A percentile compares a stretch with the other conserved stretches of the same genome.
Conservation (phyloP, 2,797 vertebrate genomes). For the Karalla daura region DNA sequence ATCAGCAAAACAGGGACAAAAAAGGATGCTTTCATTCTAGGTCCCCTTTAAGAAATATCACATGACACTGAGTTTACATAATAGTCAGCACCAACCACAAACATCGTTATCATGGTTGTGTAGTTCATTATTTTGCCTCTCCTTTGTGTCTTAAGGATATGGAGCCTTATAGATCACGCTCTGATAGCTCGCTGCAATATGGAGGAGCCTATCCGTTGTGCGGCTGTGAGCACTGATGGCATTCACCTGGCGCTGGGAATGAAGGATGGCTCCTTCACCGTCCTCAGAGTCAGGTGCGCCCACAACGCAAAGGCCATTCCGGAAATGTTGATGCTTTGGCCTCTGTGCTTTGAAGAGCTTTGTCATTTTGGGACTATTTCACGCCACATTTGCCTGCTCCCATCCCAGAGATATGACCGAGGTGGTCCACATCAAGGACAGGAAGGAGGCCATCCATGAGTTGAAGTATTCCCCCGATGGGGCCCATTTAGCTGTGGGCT, state of each 20-base stretch:
- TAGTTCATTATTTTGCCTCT: conserved; percentile 3
- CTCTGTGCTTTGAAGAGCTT: conserved; percentile 6
- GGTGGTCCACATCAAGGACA: conserved; percentile 99
- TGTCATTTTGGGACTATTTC: conserved; percentile 16
- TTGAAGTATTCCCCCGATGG: conserved; percentile 98
- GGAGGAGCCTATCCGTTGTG: conserved; percentile 98
- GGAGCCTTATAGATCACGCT: conserved; percentile 98
- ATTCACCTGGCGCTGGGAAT: conserved; percentile 97
- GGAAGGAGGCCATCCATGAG: conserved; percentile 98
- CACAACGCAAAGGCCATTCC: conserved; percentile 10
- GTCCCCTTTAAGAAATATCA: too few species aligned
- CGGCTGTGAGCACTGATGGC: conserved; percentile 94
- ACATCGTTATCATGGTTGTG: background rate
- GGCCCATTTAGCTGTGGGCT: conserved; percentile 94
- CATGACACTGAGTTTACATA: background rate
- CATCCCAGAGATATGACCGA: conserved; percentile 97
- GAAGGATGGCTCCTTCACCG: conserved; percentile 98
- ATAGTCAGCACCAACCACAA: background rate
- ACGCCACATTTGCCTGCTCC: conserved; percentile 14
- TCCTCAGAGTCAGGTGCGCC: conserved; percentile 94
- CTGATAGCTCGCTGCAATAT: conserved; percentile 98
- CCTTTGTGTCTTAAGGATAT: conserved; percentile 86
- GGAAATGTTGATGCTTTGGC: conserved; percentile 12
- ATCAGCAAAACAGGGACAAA: too few species aligned
- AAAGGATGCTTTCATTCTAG: too few species aligned